phyloP scores from a whole-genome alignment of 2,888 invertebrate species.

The Drosophila helvetica region DNA sequence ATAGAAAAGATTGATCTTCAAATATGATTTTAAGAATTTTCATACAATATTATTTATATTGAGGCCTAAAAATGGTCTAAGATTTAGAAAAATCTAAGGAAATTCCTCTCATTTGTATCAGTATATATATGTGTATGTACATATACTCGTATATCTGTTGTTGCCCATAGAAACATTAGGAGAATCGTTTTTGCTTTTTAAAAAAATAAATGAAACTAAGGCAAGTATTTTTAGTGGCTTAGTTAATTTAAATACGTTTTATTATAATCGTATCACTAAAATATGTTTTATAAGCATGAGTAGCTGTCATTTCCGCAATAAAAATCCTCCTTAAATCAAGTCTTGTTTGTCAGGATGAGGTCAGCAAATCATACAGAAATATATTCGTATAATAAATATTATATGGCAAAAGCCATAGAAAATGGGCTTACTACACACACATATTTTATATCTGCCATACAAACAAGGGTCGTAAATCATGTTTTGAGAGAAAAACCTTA shows the following conservation, averaged over 20 bases:
- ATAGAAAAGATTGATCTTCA: too few relatives aligned
- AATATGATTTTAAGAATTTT: background rate
- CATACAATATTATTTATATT: too few relatives aligned
- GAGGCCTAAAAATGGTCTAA: too few relatives aligned
- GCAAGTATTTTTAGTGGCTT: too few relatives aligned
- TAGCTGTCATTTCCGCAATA: background rate
- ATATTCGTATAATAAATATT: background rate
- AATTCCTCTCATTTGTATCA: too few relatives aligned
- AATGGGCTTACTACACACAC: background rate
- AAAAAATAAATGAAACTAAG: background rate
- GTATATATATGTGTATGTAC: too few relatives aligned
- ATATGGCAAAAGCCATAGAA: background rate
- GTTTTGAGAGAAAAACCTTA: background rate
- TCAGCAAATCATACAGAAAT: background rate
- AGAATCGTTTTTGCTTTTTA: background rate
- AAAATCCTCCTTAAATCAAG: background rate
- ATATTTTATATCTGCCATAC: background rate
- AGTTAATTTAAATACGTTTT: too few relatives aligned
- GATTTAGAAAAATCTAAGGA: too few relatives aligned
- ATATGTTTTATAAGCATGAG: too few relatives aligned
- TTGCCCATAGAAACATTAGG: background rate
- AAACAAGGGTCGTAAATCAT: background rate
- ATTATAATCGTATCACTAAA: too few relatives aligned
- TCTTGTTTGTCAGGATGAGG: background rate
- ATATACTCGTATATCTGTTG: too few relatives aligned